These are phyloP conservation scores for Ciconia stormi DNA, from an alignment of 2,113 vertebrate species.

Conservation along the genomic window DNA sequence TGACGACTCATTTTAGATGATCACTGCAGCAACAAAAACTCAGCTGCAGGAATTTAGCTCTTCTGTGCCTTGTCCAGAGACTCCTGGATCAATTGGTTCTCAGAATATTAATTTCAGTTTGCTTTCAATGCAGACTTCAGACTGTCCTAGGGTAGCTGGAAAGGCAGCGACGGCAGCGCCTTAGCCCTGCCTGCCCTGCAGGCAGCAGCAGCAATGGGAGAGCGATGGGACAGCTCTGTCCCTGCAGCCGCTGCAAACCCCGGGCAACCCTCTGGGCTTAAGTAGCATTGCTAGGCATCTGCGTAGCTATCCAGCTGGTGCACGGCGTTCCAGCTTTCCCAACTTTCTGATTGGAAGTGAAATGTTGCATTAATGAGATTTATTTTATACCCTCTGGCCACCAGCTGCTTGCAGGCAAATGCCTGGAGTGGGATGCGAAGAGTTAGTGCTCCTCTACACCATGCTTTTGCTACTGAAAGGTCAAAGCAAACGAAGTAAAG, in stretches of 20 bases:
- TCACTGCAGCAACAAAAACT: slow-evolving; percentile 16
- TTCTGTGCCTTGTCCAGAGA: not conserved
- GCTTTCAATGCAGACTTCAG: not conserved
- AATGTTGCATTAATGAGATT: not conserved
- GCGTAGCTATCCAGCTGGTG: not conserved
- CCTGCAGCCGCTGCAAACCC: not conserved
- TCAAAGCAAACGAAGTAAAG: not conserved
- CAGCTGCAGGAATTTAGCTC: not conserved
- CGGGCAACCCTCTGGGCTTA: not conserved
- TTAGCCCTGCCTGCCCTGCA: not conserved
- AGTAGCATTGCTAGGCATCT: not conserved
- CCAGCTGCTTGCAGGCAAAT: not conserved
- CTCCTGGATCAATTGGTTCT: not conserved
- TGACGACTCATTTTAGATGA: not conserved
- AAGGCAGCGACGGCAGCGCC: accelerated
- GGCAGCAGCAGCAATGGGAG: not conserved
- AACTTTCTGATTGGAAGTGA: not conserved
- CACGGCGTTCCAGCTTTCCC: accelerated
- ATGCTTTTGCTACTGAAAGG: not conserved
- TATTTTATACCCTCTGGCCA: not conserved
- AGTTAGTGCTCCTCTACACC: not conserved
- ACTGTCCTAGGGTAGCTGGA: not conserved
- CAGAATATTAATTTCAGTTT: slow-evolving; percentile 1
- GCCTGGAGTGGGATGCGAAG: not conserved
- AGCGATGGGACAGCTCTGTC: not conserved